Conservation (phyloP, 2,113 vertebrate species). For the Rattus norvegicus region DNA sequence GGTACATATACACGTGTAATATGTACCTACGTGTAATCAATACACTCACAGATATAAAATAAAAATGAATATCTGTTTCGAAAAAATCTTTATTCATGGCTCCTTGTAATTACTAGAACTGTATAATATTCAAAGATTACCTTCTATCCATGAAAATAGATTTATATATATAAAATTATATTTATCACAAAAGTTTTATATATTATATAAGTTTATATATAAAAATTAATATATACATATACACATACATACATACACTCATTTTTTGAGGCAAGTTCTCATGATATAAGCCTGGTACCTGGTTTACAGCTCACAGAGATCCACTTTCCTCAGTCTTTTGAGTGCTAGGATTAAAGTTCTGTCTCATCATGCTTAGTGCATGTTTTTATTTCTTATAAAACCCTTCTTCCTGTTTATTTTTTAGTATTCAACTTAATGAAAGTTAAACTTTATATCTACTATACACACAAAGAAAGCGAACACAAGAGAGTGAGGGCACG, state of each 20-base stretch:
- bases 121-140: background rate
- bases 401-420: background rate
- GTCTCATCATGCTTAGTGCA: background rate
- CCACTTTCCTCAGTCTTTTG: background rate
- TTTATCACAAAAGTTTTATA: too few relatives aligned
- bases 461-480: background rate
- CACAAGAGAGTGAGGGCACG: background rate
- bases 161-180: background rate
- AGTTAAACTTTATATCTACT: background rate
- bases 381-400: background rate
- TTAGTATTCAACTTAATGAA: background rate
- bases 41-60: background rate
- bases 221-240: too few relatives aligned
- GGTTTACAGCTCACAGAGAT: background rate
- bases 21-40: background rate
- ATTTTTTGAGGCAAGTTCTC: background rate
- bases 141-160: background rate
- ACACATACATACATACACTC: too few relatives aligned
- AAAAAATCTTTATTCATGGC: constrained; percentile 36
- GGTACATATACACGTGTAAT: background rate
- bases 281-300: background rate
- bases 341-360: background rate
- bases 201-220: too few relatives aligned
- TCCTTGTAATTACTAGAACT: constrained; percentile 2
- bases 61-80: constrained; percentile 23